Conservation (phyloP, 2,888 invertebrate genomes). For the Torymus tubicola region DNA sequence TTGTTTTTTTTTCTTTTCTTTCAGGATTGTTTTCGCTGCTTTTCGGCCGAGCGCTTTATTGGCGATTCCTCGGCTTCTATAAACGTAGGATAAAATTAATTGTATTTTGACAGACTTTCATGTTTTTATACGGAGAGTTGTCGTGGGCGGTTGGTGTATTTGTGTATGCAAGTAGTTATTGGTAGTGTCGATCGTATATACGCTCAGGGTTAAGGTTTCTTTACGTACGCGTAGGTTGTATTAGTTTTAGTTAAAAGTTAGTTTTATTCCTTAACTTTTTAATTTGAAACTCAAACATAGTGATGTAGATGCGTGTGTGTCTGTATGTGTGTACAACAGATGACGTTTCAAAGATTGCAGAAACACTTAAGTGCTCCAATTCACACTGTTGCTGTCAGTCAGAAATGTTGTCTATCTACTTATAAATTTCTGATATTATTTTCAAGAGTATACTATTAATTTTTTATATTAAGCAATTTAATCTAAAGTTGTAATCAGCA, state of each 20-base stretch:
- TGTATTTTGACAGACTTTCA: slow-evolving; percentile 14
- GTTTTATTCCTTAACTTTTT: too few species aligned
- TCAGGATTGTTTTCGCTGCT: neutral
- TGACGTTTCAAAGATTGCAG: too few species aligned
- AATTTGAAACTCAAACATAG: too few species aligned
- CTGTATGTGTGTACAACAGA: too few species aligned
- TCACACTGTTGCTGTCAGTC: too few species aligned
- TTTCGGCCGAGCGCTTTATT: neutral
- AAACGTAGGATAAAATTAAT: slow-evolving; percentile 19
- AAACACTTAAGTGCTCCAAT: too few species aligned
- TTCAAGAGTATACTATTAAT: too few species aligned
- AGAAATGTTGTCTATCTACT: too few species aligned
- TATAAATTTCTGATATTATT: too few species aligned
- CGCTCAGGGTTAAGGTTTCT: neutral
- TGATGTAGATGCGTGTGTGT: too few species aligned
- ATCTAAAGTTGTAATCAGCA: neutral
- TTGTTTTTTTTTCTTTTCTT: neutral
- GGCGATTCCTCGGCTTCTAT: neutral
- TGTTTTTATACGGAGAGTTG: neutral
- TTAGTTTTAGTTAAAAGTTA: too few species aligned
- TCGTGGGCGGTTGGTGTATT: neutral
- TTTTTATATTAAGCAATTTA: neutral
- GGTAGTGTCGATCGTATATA: neutral
- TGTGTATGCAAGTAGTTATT: neutral
- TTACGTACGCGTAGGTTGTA: neutral